phyloP scores from a whole-genome alignment of 1,140 invertebrate species.

The Rhynchophorus ferrugineus region DNA sequence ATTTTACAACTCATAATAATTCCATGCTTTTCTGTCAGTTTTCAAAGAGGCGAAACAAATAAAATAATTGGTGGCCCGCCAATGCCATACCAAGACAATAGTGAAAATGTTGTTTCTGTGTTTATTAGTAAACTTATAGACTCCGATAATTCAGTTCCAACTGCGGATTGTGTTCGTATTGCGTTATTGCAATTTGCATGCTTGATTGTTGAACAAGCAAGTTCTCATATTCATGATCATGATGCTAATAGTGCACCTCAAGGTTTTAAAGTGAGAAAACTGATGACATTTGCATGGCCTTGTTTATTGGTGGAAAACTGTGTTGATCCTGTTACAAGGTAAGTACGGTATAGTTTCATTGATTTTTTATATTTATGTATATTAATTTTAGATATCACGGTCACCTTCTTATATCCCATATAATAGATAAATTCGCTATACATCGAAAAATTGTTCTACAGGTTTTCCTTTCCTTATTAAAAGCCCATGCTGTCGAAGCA shows the following conservation, averaged over 20 bases:
- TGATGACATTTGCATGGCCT: slow-evolving; percentile 99
- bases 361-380: background rate
- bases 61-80: slow-evolving; percentile 79
- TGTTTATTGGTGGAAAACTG: slow-evolving; percentile 90
- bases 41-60: slow-evolving; percentile 85
- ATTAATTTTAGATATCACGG: slow-evolving; percentile 68
- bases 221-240: slow-evolving; percentile 85
- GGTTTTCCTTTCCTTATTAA: slow-evolving; percentile 91
- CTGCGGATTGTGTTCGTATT: slow-evolving; percentile 86
- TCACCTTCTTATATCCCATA: slow-evolving; percentile 91
- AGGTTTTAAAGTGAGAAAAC: slow-evolving; percentile 79
- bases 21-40: slow-evolving; percentile 88
- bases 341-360: background rate
- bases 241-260: slow-evolving; percentile 90
- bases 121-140: slow-evolving; percentile 91
- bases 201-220: slow-evolving; percentile 88
- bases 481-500: slow-evolving; percentile 92
- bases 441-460: slow-evolving; percentile 95
- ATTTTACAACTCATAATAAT: slow-evolving; percentile 91
- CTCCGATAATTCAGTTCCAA: slow-evolving; percentile 81
- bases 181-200: slow-evolving; percentile 91
- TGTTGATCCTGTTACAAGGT: slow-evolving; percentile 88
- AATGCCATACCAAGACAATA: slow-evolving; percentile 80
- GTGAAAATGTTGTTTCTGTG: slow-evolving; percentile 87
- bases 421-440: slow-evolving; percentile 97